Evolutionary conservation across 1,140 invertebrate species (phyloP).

Genomic region (Metaphire vulgaris): DNA sequence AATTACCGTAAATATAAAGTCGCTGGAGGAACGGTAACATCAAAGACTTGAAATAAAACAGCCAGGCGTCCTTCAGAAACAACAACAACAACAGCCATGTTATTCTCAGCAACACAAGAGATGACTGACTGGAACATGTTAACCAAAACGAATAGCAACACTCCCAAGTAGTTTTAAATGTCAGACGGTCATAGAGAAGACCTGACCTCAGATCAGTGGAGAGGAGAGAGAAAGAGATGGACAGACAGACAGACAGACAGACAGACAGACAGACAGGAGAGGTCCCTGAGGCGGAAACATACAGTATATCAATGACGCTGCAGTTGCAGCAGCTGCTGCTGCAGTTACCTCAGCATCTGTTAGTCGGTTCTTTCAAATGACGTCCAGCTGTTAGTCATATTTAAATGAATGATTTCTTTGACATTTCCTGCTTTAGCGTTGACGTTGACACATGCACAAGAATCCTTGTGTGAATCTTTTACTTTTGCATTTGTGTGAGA

Average conservation of each 20-base stretch:
- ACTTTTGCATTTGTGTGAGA: too few relatives aligned
- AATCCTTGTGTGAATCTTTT: too few relatives aligned
- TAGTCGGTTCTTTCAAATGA: too few relatives aligned
- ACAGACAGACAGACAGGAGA: not conserved
- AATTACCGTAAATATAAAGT: too few relatives aligned
- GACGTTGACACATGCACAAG: not conserved
- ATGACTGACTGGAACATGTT: not conserved
- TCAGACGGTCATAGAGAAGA: not conserved
- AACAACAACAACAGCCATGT: too few relatives aligned
- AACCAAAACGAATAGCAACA: not conserved
- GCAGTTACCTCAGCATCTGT: too few relatives aligned
- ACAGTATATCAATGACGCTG: not conserved
- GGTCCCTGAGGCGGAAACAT: not conserved
- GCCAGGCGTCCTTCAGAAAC: too few relatives aligned
- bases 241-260: not conserved
- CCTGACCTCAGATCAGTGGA: not conserved
- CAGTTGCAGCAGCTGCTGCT: too few relatives aligned
- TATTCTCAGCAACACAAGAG: too few relatives aligned
- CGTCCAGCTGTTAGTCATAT: not conserved
- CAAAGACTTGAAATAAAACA: too few relatives aligned
- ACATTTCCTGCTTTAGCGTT: not conserved
- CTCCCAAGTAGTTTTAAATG: not conserved
- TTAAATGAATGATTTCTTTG: not conserved
- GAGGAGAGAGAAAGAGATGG: not conserved
- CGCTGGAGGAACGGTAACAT: too few relatives aligned